Evolutionary conservation across 2,888 invertebrate species (phyloP).

Genomic region (Auanema sp.): DNA sequence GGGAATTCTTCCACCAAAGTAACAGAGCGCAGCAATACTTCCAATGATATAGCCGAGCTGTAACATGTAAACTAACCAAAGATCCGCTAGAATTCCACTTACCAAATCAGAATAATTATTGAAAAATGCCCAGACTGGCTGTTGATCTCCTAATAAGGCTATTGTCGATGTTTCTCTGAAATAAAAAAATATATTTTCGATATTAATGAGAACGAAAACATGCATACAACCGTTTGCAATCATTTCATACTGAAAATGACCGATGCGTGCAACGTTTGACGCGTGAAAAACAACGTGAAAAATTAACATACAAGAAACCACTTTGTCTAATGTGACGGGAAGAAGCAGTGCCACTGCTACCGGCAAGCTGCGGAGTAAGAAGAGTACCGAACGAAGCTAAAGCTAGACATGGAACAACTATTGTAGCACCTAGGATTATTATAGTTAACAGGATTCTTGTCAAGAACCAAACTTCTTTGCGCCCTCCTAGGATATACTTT

Average conservation of each 20-base stretch:
- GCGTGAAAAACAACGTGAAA: not conserved
- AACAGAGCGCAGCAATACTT: slow-evolving; percentile 62
- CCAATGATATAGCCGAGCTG: slow-evolving; percentile 63
- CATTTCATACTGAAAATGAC: not conserved
- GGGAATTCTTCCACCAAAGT: slow-evolving; percentile 63
- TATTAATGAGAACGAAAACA: not conserved
- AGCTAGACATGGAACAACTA: slow-evolving; percentile 50
- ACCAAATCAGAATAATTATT: slow-evolving; percentile 10
- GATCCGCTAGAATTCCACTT: not conserved
- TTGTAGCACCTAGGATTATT: slow-evolving; percentile 34
- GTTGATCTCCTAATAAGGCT: not conserved
- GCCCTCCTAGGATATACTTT: slow-evolving; percentile 24
- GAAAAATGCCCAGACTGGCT: too few species aligned
- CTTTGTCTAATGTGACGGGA: slow-evolving; percentile 6
- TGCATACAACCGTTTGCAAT: too few species aligned
- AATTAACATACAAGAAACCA: slow-evolving; percentile 4
- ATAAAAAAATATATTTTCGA: not conserved
- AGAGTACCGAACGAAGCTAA: slow-evolving; percentile 41
- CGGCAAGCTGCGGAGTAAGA: slow-evolving; percentile 9
- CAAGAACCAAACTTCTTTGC: not conserved
- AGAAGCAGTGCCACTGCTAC: slow-evolving; percentile 3
- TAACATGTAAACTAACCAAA: slow-evolving; percentile 1
- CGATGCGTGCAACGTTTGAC: not conserved
- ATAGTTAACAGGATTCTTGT: not conserved
- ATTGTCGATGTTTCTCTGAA: not conserved